Evolutionary conservation across 2,888 invertebrate species (phyloP).

Genomic region (Epinotia ramella): DNA sequence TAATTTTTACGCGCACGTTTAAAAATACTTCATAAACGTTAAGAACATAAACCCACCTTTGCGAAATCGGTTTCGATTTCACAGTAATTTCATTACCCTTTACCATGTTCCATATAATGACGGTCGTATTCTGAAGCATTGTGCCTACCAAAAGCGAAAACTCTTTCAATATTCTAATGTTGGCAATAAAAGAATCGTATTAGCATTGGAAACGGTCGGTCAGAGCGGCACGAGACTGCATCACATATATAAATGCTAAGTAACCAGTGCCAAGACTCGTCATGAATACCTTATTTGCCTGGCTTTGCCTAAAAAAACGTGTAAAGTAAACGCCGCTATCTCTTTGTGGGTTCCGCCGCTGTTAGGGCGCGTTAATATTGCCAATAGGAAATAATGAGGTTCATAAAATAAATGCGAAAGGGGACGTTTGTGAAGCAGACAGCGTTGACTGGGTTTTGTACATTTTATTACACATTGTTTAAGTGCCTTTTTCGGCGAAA

Average conservation of each 20-base stretch:
- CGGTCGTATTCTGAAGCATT: conserved; percentile 51
- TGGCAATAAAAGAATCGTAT: conserved; percentile 70
- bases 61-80: background rate
- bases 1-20: no score
- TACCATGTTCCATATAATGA: conserved; percentile 18
- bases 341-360: conserved; percentile 28
- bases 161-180: conserved; percentile 73
- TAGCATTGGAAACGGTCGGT: conserved; percentile 62
- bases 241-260: conserved; percentile 48
- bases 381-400: conserved; percentile 24
- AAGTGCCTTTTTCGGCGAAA: background rate
- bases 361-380: conserved; percentile 31
- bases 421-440: background rate
- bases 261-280: conserved; percentile 38
- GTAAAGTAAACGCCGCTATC: conserved; percentile 26
- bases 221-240: conserved; percentile 48
- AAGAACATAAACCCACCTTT: background rate
- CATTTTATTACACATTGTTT: conserved; percentile 6
- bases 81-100: conserved; percentile 26
- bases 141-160: conserved; percentile 59
- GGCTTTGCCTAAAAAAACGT: conserved; percentile 34
- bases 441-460: background rate
- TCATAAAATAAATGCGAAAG: conserved; percentile 17
- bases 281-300: conserved; percentile 48
- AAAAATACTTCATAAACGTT: conserved; percentile 5